A percentile compares a stretch with the other conserved stretches of the same genome.
These are phyloP conservation scores for Digitonthophagus gazella DNA, from an alignment of 2,888 invertebrate species.

Conservation along the genomic window DNA sequence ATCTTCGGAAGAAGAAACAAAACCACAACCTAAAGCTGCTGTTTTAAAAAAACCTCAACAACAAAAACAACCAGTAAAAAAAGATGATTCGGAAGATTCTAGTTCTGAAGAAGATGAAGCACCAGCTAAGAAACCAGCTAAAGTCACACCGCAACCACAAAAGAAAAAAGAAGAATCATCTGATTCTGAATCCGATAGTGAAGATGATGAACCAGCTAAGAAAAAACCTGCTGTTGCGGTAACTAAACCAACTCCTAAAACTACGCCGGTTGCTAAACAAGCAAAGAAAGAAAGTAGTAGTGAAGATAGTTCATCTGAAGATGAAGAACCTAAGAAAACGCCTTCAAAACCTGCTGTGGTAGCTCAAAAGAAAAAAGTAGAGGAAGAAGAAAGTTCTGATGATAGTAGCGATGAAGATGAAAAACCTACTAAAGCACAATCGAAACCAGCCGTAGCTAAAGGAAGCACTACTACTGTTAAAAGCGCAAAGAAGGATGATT, in stretches of 20 bases:
- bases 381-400: conserved; percentile 33
- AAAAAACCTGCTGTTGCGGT: conserved; percentile 30
- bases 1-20: conserved; percentile 41
- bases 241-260: conserved; percentile 30
- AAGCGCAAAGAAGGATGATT: conserved; percentile 24
- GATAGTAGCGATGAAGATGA: conserved; percentile 33
- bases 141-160: conserved; percentile 20
- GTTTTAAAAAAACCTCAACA: conserved; percentile 23
- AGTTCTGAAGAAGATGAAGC: conserved; percentile 41
- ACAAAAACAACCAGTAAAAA: conserved; percentile 7
- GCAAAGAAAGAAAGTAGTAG: conserved; percentile 43
- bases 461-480: background rate
- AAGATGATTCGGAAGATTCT: conserved; percentile 39
- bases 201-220: conserved; percentile 39
- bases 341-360: conserved; percentile 32
- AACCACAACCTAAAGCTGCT: conserved; percentile 31
- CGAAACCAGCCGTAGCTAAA: conserved; percentile 32
- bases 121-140: conserved; percentile 21
- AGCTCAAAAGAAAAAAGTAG: conserved; percentile 31
- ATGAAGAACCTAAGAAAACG: conserved; percentile 33
- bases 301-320: conserved; percentile 44
- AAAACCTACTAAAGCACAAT: conserved; percentile 23
- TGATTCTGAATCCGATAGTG: conserved; percentile 46
- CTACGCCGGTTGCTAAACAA: conserved; percentile 28
- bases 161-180: conserved; percentile 28